These are phyloP conservation scores for Ictalurus furcatus DNA, from an alignment of 2,113 vertebrate species.

Conservation along the genomic window DNA sequence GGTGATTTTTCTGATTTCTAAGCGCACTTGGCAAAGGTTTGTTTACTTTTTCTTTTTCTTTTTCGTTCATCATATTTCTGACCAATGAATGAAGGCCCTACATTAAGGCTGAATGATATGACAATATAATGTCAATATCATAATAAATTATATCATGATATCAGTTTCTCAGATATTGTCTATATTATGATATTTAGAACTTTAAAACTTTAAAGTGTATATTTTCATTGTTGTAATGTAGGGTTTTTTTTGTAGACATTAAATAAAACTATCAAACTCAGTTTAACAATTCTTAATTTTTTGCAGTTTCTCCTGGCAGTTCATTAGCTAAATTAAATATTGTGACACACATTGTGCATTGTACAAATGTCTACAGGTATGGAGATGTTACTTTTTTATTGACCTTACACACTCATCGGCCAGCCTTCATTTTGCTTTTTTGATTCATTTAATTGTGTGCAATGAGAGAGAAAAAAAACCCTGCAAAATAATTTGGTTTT, in stretches of 20 bases:
- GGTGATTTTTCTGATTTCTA: neutral
- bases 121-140: neutral
- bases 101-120: neutral
- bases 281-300: neutral
- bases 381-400: neutral
- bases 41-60: too few species aligned
- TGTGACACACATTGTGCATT: neutral
- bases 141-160: neutral
- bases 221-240: too few species aligned
- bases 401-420: neutral
- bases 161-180: neutral
- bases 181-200: neutral
- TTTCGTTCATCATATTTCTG: too few species aligned
- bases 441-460: neutral
- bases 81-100: neutral
- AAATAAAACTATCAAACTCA: too few species aligned
- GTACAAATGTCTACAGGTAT: neutral
- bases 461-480: neutral
- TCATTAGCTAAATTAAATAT: neutral
- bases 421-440: neutral
- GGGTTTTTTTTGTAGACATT: neutral
- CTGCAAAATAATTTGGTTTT: neutral
- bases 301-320: neutral
- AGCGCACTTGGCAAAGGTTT: neutral
- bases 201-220: neutral